Base-by-base conservation (phyloP, 2,888 invertebrate genomes). In the Watsonalla binaria region DNA sequence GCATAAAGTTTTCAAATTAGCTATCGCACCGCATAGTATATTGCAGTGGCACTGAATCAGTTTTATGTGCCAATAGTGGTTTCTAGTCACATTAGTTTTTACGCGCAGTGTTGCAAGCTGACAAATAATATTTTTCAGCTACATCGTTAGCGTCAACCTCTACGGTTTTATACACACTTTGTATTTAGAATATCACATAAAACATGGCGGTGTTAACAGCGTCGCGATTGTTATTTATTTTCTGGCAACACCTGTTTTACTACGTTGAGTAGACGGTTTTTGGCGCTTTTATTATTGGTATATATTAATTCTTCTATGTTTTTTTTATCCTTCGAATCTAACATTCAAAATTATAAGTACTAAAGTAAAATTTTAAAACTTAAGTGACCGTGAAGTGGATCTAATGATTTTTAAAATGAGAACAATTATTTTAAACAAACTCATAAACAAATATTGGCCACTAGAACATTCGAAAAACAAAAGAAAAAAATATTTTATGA, bases 61-160 rank as follows among this genome's bases (percentile, higher is more conserved):
- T 73, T 78, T 79, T 72, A 80, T 71, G 66, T 69, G 63, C 68
- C 63, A 72, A 75, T 70, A 70, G 78, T 72, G 78, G 73, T 74
- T 70, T 68, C 66, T 66, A 66, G 66, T 60, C 66, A 62, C 81
- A 83, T 85, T 82, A 82, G 76, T 81, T 85, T 84, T 85, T 78
- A 83, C 66, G 68, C 60, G 54, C 63, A 59, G 64, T 73, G 74
- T 69, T 67, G 71, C 68, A 67, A 72, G 67, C 58, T 67, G 68
- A 74, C 72, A 72, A 68, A 74, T 72, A 49, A 49, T 39, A 49
- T 49, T 49, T 49, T 49, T 49, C 49, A 9, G 39, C 49, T 49
- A 49, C 49, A 33, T 14, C 49, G 39, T 49, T 49, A 49, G 49
- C 49, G 49, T 49, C 49, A 49, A 49, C 49, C 49, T 49, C 13